These are phyloP conservation scores for Turritopsis dohrnii DNA, from an alignment of 30 jellyfish, hydroid and myxozoan species.

Conservation along the genomic window DNA sequence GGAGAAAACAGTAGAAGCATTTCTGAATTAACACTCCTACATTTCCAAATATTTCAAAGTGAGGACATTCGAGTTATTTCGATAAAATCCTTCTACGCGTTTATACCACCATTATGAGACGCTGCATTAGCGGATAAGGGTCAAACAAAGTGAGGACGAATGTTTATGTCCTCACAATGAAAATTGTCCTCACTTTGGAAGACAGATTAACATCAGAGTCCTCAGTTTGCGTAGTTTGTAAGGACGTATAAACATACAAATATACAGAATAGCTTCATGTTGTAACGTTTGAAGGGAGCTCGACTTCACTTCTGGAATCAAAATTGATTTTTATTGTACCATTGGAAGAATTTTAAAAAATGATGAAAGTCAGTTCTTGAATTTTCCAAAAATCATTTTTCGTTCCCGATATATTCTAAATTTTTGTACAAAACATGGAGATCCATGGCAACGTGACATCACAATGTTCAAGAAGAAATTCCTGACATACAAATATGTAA, in stretches of 20 bases:
- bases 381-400: too few species aligned
- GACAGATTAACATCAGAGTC: background rate
- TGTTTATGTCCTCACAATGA: background rate
- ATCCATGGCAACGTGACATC: too few species aligned
- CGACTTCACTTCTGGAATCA: too few species aligned
- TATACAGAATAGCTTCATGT: slow-evolving; percentile 2
- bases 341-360: too few species aligned
- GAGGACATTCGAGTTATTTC: background rate
- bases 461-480: too few species aligned
- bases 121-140: background rate
- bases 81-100: background rate
- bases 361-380: too few species aligned
- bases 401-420: too few species aligned
- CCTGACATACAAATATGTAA: too few species aligned
- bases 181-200: background rate
- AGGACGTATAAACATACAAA: background rate
- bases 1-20: background rate
- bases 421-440: too few species aligned
- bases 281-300: too few species aligned
- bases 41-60: background rate
- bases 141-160: background rate
- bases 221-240: background rate
- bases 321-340: too few species aligned
- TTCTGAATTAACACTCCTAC: background rate
- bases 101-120: background rate